Evolutionary conservation across 2,888 invertebrate genomes (phyloP), one percentile per base, ranked within the genome.

Genomic region (Linyphia triangularis): DNA sequence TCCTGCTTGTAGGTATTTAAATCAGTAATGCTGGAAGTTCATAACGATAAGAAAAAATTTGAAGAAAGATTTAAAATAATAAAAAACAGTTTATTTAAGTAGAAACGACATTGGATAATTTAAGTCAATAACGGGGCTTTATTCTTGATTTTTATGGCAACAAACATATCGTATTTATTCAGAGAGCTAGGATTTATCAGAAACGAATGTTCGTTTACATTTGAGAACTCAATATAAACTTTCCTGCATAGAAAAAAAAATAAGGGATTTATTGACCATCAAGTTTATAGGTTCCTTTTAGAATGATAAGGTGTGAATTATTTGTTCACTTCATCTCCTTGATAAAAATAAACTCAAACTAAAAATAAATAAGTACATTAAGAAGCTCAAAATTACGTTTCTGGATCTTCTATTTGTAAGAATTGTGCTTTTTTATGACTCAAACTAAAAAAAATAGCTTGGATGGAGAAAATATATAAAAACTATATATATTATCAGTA

Each of bases 371-470:
- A 79, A 82, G 40, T 61, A 63, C 72, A 82, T 82, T 82, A 82
- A 82, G 82, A 28, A 82, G 70, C 72, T 82, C 82, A 72, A 82
- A 82, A 72, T 82, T 82, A 82, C 82, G 82, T 72, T 59, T 22
- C 16, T 72, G 30, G 37, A 63, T 59, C 72, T 40, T 72, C 82
- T 40, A 82, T 72, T 82, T 82, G 82, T 72, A 72, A 72, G 72
- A 82, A 82, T 72, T 40, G 70, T 30, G 26, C 59, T 26, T 72
- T 82, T 72, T 82, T 82, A 82, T 63, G 70, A 61, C 63, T 82
- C 40, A 26, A 82, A 82, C 61, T 69, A 67, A 70, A 70, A 59
- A 59, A 81, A 81, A 81, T 26, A 79, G 22, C 28, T n/a, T 22
- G 63, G 16, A 67, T 19, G 65, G 57, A 26, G 59, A 24, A 28